Conservation (phyloP, 2,113 vertebrate genomes). For the Oreocharis arfaki region DNA sequence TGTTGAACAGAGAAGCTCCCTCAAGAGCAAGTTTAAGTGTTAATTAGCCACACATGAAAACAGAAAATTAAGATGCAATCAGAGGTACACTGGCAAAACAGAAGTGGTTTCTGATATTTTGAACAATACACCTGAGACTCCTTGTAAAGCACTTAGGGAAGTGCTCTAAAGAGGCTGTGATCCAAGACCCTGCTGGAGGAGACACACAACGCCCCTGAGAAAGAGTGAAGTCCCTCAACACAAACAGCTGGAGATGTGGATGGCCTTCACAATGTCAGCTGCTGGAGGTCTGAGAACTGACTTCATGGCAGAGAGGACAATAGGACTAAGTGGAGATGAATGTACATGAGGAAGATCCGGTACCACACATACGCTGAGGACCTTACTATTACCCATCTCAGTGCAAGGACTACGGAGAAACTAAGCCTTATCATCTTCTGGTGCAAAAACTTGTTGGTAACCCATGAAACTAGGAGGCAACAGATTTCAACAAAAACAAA, state of each 20-base stretch:
- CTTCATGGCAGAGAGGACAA: not conserved
- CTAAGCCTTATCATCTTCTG: not conserved
- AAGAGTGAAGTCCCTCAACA: not conserved
- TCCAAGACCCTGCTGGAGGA: not conserved
- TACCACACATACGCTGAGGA: not conserved
- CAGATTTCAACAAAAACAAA: not conserved
- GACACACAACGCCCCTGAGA: not conserved
- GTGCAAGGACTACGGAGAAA: accelerated
- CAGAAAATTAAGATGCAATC: not conserved
- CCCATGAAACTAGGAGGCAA: not conserved
- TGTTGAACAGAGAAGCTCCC: not conserved
- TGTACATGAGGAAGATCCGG: accelerated
- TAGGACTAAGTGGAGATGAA: not conserved
- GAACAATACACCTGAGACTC: not conserved
- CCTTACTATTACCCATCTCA: not conserved
- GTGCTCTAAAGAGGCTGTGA: not conserved
- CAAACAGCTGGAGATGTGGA: not conserved
- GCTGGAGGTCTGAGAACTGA: not conserved
- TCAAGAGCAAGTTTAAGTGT: not conserved
- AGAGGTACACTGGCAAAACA: not conserved
- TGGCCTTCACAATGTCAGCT: not conserved
- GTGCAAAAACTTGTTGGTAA: not conserved
- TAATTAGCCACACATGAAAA: not conserved
- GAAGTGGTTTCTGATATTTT: not conserved
- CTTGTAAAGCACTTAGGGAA: not conserved